Base-by-base conservation (phyloP, 2,888 invertebrate genomes). In the Caenorhabditis sulstoni region DNA sequence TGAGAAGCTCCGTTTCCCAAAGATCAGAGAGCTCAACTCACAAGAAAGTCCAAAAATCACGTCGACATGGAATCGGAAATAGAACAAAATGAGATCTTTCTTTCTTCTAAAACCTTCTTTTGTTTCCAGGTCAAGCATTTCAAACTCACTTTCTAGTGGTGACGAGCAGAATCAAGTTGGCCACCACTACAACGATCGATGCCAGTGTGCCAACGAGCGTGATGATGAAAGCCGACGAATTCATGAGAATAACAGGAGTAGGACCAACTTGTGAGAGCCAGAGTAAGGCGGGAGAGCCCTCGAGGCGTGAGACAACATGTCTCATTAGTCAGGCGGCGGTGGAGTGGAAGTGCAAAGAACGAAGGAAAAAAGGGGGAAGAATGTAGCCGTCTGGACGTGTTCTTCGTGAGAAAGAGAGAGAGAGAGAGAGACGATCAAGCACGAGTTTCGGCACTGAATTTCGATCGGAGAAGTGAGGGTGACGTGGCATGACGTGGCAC, bases 61-160 rank as follows among this genome's bases (percentile, higher is more conserved):
- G 50, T 73, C 73, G n/a, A 73, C 23, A 39, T 57, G 45, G 35
- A 73, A 73, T 9, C 73, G 64, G 18, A 73, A 73, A 16, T 73
- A 58, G 50, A 73, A 73, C n/a, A 73, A n/a, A 0, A 65, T 49
- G 20, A 73, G 49, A 12, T 73, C 73, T 11, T 73, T 44, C 16
- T 39, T 64, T 22, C 58, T 73, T 44, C 58, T 58, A 45, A 20
- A 41, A 18, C n/a, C 16, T 39, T 12, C 7, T 58, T 14, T n/a
- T 29, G 11, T 16, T 8, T 16, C 0, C n/a, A n/a, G 12, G 35
- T 57, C 45, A 29, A 5, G 3, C 7, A 14, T 7, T 41, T 9
- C 8, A 44, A 23, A 58, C 58, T 23, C 22, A 58, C 58, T 64
- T 73, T 49, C 73, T 49, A 5, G 73, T 73, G 11, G 35, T 50